Evolutionary conservation across 2,113 vertebrate genomes (phyloP), one percentile per base, ranked within the genome.

Genomic region (Psophia crepitans): DNA sequence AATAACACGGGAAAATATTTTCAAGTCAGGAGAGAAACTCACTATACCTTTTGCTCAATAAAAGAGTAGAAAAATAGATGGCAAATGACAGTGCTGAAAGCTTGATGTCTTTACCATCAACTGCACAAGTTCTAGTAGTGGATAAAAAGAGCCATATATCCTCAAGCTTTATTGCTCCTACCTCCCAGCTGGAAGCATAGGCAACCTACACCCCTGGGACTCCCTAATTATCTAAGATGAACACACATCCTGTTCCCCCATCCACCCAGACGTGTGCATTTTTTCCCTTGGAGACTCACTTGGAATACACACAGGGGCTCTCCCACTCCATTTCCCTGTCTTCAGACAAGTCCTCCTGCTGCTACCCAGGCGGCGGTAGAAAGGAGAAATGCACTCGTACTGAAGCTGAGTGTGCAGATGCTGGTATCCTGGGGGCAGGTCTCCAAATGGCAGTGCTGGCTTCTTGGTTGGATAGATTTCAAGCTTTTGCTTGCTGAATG

Each of bases 271-370:
- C 8, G 32, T 33, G 53, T 41, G 35, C 14, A 3, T 44, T 81
- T 51, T 82, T 66, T 22, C 33, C 32, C 27, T 51, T 49, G 32
- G 82, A 68, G 35, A 98, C 99, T 99, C 98, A 99, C 99, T 99
- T 96, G 99, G 99, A 87, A 99, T 97, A 79, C 99, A 99, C 69
- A 99, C 98, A 26, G 99, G 99, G 78, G 99, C 99, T 69, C 99
- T 99, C 37, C 99, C 99, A 46, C 99, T 99, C 99, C 99, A 99
- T 96, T 99, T 99, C 17, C 99, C 99, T 4, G 99, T 99, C 97
- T 99, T 99, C 57, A 99, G 98, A 95, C 99, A 99, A 3, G 99
- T 99, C 87, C 99, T 99, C 17, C 99, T 98, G 90, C 99, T 97
- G 96, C 99, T 99, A 58, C 99, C 99, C 56, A 98, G 97, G 90